Percentiles rank a stretch among this genome's conserved stretches.
Conservation (phyloP, 2,113 vertebrate genomes). For the Serinus canaria region DNA sequence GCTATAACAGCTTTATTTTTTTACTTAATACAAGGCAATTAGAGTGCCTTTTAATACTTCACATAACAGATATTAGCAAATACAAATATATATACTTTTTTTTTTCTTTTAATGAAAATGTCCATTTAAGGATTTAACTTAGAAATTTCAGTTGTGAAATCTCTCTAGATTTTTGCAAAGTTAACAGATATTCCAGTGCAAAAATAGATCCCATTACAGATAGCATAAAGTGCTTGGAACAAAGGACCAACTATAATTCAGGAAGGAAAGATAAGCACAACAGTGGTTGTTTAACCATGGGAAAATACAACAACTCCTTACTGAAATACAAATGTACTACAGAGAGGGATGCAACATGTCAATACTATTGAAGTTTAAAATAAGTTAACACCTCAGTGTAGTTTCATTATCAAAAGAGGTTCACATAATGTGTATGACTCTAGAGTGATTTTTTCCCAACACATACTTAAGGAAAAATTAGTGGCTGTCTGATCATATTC, state of each 20-base stretch:
- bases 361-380: conserved; percentile 16
- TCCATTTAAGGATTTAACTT: conserved; percentile 77
- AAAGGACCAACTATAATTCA: conserved; percentile 70
- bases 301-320: conserved; percentile 42
- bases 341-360: conserved; percentile 61
- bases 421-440: conserved; percentile 34
- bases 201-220: conserved; percentile 84
- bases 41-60: conserved; percentile 78
- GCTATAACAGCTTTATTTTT: conserved; percentile 76
- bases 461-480: conserved; percentile 27
- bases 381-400: conserved; percentile 61
- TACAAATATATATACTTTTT: conserved; percentile 72
- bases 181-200: conserved; percentile 89
- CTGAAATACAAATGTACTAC: conserved; percentile 59
- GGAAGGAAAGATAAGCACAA: conserved; percentile 54
- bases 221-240: conserved; percentile 91
- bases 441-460: conserved; percentile 55
- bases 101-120: conserved; percentile 79
- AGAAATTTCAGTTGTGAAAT: conserved; percentile 76
- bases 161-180: conserved; percentile 76
- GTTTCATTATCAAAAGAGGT: conserved; percentile 69
- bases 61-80: conserved; percentile 79
- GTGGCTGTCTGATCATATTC: conserved; percentile 26
- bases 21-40: conserved; percentile 74
- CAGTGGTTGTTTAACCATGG: conserved; percentile 56